Percentiles rank a stretch among this genome's conserved stretches.
phyloP scores from a whole-genome alignment of 2,888 invertebrate species.

The Stenotaenia linearis region DNA sequence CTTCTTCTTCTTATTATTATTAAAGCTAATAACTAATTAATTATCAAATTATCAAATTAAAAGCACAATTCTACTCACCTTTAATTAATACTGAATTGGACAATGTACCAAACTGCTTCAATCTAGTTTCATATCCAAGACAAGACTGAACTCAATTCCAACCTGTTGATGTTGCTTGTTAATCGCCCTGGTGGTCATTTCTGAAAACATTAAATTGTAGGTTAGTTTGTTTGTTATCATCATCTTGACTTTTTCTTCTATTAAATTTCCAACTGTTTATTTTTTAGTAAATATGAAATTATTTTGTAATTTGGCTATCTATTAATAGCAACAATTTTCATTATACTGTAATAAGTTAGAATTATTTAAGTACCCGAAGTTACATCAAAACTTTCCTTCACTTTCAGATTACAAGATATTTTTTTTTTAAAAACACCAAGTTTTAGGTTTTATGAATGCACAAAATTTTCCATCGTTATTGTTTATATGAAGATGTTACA shows the following conservation, averaged over 20 bases:
- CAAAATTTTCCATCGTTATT: not conserved
- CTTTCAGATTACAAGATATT: not conserved
- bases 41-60: not conserved
- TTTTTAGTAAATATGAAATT: too few relatives aligned
- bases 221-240: not conserved
- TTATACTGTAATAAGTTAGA: too few relatives aligned
- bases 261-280: not conserved
- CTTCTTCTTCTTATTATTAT: too few relatives aligned
- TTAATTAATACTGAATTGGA: not conserved
- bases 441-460: not conserved
- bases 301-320: too few relatives aligned
- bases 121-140: not conserved
- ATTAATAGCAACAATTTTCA: too few relatives aligned
- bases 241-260: not conserved
- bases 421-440: not conserved
- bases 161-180: not conserved
- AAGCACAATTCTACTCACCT: not conserved
- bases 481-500: not conserved
- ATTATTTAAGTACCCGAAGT: too few relatives aligned
- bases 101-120: not conserved
- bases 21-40: not conserved
- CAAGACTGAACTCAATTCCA: conserved; percentile 11
- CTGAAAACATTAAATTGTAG: not conserved
- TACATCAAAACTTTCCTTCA: not conserved
- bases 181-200: not conserved